These are phyloP conservation scores for Ctenomys sociabilis DNA, from an alignment of 2,113 vertebrate genomes.

Conservation along the genomic window DNA sequence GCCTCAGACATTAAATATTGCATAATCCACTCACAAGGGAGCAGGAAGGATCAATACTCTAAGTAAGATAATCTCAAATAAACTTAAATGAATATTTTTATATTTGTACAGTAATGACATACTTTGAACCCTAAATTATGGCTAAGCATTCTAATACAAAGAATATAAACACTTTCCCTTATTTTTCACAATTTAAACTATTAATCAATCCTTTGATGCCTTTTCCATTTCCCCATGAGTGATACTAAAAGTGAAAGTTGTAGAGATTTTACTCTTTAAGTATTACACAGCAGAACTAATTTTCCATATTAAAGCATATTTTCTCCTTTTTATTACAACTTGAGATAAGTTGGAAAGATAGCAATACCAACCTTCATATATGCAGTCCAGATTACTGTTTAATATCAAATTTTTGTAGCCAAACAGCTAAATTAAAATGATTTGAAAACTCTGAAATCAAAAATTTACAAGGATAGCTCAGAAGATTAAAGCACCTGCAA, in stretches of 20 bases:
- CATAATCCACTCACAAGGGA: constrained; percentile 49
- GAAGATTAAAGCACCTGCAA: too few species aligned
- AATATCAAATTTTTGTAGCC: constrained; percentile 25
- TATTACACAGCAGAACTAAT: constrained; percentile 5
- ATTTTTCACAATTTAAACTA: constrained; percentile 62
- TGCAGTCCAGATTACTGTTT: neutral
- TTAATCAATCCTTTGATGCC: constrained; percentile 62
- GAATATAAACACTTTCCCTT: constrained; percentile 60
- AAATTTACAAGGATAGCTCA: neutral
- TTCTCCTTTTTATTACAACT: constrained; percentile 31
- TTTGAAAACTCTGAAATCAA: constrained; percentile 62
- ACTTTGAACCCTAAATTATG: constrained; percentile 68
- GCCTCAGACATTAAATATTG: constrained; percentile 71
- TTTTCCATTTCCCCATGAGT: constrained; percentile 35
- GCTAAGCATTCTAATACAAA: constrained; percentile 68
- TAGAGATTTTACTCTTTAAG: neutral
- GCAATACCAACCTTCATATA: constrained; percentile 30
- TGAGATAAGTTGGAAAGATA: neutral
- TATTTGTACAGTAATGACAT: constrained; percentile 60
- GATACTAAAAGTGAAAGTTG: constrained; percentile 24
- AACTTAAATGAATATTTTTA: constrained; percentile 67
- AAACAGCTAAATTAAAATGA: constrained; percentile 44
- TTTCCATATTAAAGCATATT: constrained; percentile 53
- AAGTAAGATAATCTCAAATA: constrained; percentile 66
- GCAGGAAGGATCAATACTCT: constrained; percentile 66